These are phyloP conservation scores for Porites lobata DNA, from an alignment of 92 coral and sea anemone species.

Conservation along the genomic window DNA sequence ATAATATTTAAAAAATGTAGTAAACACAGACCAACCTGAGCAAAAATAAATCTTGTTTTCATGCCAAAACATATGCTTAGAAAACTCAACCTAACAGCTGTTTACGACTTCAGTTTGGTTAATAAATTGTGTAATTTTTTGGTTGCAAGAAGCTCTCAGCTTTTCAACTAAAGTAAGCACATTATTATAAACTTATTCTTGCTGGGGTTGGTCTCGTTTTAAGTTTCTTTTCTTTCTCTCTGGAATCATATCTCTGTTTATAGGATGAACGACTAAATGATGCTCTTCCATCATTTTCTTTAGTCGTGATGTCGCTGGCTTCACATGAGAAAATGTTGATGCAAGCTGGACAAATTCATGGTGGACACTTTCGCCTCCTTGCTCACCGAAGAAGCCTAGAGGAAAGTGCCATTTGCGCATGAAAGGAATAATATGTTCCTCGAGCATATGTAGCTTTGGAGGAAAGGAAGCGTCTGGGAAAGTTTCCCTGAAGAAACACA, in stretches of 20 bases:
- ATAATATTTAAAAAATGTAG: neutral
- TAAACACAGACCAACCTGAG: neutral
- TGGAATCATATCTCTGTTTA: no score
- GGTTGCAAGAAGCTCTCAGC: no score
- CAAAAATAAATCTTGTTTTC: no score
- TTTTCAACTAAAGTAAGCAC: neutral
- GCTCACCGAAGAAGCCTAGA: no score
- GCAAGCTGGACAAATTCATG: slow-evolving; percentile 2
- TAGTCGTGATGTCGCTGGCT: neutral
- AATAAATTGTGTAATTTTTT: neutral
- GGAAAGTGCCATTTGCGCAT: no score
- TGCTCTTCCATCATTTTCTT: slow-evolving; percentile 16
- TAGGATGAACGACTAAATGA: no score
- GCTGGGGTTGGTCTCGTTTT: neutral
- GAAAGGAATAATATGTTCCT: no score
- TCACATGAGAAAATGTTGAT: no score
- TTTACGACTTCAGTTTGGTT: neutral
- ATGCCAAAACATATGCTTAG: neutral
- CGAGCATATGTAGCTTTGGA: no score
- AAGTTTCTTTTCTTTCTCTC: no score
- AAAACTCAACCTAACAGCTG: neutral
- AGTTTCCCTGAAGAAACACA: no score
- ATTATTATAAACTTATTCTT: neutral
- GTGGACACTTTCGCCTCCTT: slow-evolving; percentile 7
- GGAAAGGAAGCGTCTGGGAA: no score